phyloP scores from a whole-genome alignment of 2,113 vertebrate genomes.

The Trogon surrucura region DNA sequence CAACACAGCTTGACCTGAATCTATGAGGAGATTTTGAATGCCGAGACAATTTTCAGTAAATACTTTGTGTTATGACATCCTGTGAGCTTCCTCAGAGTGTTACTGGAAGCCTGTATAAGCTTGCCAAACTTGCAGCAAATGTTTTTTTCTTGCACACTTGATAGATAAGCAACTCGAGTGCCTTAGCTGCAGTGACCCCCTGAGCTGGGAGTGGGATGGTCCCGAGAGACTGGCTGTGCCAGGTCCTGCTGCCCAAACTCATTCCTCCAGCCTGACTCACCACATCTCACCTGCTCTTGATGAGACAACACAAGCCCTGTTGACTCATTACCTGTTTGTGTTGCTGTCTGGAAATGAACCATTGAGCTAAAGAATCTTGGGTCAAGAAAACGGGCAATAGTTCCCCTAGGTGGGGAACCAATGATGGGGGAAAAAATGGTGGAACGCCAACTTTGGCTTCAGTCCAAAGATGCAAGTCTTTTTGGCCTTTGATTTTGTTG shows the following conservation, averaged over 20 bases:
- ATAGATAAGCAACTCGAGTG: not conserved
- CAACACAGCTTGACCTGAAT: not conserved
- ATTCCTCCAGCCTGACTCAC: slow-evolving; percentile 34
- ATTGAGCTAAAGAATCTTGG: not conserved
- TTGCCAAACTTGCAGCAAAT: slow-evolving; percentile 7
- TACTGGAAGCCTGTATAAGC: slow-evolving; percentile 51
- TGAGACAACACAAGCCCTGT: not conserved
- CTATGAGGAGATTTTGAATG: not conserved
- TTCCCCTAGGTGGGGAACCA: not conserved
- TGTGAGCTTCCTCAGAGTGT: slow-evolving; percentile 29
- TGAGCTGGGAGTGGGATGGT: not conserved
- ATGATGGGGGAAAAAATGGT: not conserved
- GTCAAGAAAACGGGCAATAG: not conserved
- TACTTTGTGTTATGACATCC: slow-evolving; percentile 31
- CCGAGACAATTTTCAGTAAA: slow-evolving; percentile 38
- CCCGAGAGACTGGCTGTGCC: fast-evolving
- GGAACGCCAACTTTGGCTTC: not conserved
- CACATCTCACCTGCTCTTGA: not conserved
- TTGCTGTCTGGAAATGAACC: not conserved
- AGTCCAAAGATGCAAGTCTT: not conserved
- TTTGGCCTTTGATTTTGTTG: not conserved
- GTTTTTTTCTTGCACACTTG: not conserved
- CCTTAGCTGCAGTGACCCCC: not conserved
- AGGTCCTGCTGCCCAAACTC: not conserved
- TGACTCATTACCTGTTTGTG: not conserved